Percentiles rank a stretch among this genome's conserved stretches.
phyloP scores from a whole-genome alignment of 2,888 invertebrate genomes.

The Eupithecia vulgata region DNA sequence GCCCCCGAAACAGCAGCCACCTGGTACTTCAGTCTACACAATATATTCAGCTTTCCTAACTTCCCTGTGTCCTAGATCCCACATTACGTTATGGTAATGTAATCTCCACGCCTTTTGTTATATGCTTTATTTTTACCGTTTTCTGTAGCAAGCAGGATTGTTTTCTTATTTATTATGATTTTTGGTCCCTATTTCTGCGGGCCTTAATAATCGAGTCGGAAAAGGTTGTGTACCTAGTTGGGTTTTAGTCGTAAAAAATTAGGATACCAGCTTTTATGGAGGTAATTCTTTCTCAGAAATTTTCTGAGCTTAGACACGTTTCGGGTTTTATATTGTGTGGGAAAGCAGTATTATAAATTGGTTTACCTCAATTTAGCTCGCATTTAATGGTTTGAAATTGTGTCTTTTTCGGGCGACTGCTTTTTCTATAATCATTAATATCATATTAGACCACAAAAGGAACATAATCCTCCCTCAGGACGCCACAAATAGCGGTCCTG shows the following conservation, averaged over 20 bases:
- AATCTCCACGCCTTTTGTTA: constrained; percentile 41
- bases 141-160: constrained; percentile 28
- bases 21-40: neutral
- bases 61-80: constrained; percentile 28
- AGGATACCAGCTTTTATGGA: constrained; percentile 24
- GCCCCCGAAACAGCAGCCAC: neutral
- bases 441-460: neutral
- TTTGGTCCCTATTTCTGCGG: constrained; percentile 31
- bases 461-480: neutral
- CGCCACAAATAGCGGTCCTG: neutral
- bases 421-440: neutral
- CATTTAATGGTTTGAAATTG: neutral
- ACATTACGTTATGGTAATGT: constrained; percentile 44
- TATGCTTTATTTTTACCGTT: constrained; percentile 41
- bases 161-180: constrained; percentile 39
- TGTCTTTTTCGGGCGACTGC: neutral
- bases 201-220: constrained; percentile 17
- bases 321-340: constrained; percentile 12
- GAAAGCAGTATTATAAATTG: neutral
- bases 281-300: constrained; percentile 8
- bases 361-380: neutral
- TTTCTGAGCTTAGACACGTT: constrained; percentile 16
- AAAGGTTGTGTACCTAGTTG: constrained; percentile 19
- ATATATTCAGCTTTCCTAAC: constrained; percentile 2
- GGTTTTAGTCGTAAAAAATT: constrained; percentile 22